A percentile compares a stretch with the other conserved stretches of the same genome.
Conservation (phyloP, 2,113 vertebrate species). For the Climacteris rufus region DNA sequence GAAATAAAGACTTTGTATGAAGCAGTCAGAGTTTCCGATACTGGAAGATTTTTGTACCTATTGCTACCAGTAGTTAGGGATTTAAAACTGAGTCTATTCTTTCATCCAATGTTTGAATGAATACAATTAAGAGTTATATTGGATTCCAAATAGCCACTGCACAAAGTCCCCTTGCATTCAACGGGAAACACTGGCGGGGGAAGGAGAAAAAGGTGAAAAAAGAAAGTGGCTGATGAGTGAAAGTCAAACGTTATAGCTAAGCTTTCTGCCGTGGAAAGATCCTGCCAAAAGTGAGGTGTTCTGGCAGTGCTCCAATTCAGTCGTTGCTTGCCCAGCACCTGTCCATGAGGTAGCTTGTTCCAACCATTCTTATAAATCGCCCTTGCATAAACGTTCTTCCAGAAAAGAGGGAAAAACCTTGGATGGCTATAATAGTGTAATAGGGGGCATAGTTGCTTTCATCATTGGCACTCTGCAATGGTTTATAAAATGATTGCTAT, state of each 20-base stretch:
- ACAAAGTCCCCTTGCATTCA: background rate
- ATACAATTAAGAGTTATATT: background rate
- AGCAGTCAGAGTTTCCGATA: background rate
- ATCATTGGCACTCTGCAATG: background rate
- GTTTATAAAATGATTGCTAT: background rate
- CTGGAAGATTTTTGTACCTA: background rate
- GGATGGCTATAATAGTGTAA: background rate
- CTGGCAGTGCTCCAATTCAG: background rate
- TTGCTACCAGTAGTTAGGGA: background rate
- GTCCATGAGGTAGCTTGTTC: conserved; percentile 30
- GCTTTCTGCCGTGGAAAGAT: background rate
- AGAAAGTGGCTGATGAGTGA: background rate
- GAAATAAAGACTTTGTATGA: background rate
- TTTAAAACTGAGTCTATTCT: background rate
- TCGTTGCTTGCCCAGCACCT: conserved; percentile 14
- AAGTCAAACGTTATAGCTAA: background rate
- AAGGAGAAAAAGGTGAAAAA: background rate
- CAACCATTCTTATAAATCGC: background rate
- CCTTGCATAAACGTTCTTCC: background rate
- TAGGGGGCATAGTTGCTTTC: background rate
- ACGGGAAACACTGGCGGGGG: background rate
- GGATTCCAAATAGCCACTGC: background rate
- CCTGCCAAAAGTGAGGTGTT: background rate
- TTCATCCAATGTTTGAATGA: background rate
- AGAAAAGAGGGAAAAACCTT: background rate